Percentiles rank a stretch among this genome's conserved stretches.
phyloP scores from a whole-genome alignment of 2,797 vertebrate species.

The Muraenolepis orangiensis region DNA sequence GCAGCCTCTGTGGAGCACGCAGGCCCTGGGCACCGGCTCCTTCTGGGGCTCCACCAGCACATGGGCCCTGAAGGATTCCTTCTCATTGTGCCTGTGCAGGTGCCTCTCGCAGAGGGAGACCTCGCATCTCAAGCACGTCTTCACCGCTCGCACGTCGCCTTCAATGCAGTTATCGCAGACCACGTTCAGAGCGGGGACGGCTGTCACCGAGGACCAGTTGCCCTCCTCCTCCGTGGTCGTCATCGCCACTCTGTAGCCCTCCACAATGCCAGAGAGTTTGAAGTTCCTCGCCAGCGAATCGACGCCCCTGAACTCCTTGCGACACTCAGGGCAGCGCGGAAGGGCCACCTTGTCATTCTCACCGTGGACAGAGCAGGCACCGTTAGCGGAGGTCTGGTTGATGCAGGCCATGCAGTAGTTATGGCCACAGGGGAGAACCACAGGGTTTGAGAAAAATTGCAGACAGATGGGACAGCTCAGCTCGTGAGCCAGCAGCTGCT shows the following conservation, averaged over 20 bases:
- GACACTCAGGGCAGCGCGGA: conserved; percentile 69
- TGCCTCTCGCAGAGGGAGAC: conserved; percentile 73
- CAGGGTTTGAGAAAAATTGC: conserved; percentile 56
- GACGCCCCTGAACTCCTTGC: conserved; percentile 47
- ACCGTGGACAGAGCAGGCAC: neutral
- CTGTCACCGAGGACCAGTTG: neutral
- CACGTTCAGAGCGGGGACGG: conserved; percentile 4
- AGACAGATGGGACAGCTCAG: conserved; percentile 77
- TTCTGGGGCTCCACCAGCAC: conserved; percentile 48
- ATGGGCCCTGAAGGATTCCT: conserved; percentile 55
- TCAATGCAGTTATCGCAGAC: conserved; percentile 69
- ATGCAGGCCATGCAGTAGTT: conserved; percentile 73
- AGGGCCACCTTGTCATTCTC: neutral
- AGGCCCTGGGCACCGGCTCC: conserved; percentile 26
- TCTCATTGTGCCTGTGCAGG: conserved; percentile 66
- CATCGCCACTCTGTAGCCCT: conserved; percentile 52
- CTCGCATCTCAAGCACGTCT: conserved; percentile 73
- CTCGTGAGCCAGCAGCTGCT: conserved; percentile 55
- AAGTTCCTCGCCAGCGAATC: conserved; percentile 67
- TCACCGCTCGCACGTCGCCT: conserved; percentile 40
- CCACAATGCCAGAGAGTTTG: conserved; percentile 69
- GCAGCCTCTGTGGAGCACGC: conserved; percentile 54
- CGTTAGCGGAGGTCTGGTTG: neutral
- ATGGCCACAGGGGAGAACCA: conserved; percentile 73
- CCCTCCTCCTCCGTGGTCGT: too few species aligned